Evolutionary conservation across 2,113 vertebrate genomes (phyloP), one percentile per base, ranked within the genome.

Genomic region (Ifrita kowaldi): DNA sequence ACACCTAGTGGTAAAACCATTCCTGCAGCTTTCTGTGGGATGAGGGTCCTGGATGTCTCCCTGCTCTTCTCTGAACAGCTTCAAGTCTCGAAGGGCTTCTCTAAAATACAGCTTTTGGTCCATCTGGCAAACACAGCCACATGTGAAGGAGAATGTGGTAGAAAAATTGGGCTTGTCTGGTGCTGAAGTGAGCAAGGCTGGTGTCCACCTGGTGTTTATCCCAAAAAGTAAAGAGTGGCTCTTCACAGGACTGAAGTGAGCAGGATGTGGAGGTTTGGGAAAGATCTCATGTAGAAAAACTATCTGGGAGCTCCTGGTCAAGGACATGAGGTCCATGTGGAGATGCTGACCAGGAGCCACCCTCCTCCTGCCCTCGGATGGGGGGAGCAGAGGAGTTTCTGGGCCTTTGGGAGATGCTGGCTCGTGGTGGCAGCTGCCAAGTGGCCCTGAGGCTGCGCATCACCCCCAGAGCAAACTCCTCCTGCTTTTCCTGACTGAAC

Each of bases 1-100:
- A 97, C 98, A 98, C 71, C 97, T 97, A 96, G 96, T 90, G 97
- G 96, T 71, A 55, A 60, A 52, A 64, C 13, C 37, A 6, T 16
- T 78, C 78, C 37, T n/a, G 94, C 86, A 79, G 19, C 79, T 55
- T 88, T 64, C 50, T 6, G 20, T 5, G 63, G 55, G 13, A 21
- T 53, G 32, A 24, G 37, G 47, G 0, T 2, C 27, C 50, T 27
- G 67, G 52, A 15, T 26, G 26, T 44, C 39, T 44, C 41, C 49
- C 16, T 56, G 65, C 49, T 64, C 33, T 12, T 11, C 69, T 55
- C 56, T 30, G 56, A 64, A 28, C 79, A 41, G 30, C 33, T n/a
- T 39, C 47, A 16, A 21, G 26, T 10, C 60, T 17, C 10, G 3
- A 3, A 41, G 13, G 19, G 30, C 1, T 60, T 41, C 93, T 37